phyloP scores from a whole-genome alignment of 2,113 vertebrate species.

The Gnathonemus echidnorhynchus region DNA sequence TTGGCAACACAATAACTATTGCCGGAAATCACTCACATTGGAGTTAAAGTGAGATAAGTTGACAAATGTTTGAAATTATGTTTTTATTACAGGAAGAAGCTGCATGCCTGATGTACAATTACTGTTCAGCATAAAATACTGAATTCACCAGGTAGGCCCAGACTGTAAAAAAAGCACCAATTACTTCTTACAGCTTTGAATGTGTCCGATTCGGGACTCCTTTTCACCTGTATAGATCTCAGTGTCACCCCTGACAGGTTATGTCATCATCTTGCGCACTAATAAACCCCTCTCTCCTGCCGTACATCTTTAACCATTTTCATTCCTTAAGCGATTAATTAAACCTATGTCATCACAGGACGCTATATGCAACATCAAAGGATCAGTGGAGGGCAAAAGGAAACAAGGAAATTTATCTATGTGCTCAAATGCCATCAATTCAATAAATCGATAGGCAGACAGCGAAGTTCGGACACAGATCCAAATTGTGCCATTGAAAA shows the following conservation, averaged over 20 bases:
- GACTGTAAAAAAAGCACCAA: background rate
- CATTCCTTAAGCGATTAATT: conserved; percentile 5
- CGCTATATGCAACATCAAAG: conserved; percentile 2
- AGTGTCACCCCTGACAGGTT: background rate
- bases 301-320: background rate
- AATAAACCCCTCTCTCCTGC: background rate
- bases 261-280: background rate
- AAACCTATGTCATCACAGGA: background rate
- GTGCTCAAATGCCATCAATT: conserved; percentile 14
- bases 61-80: background rate
- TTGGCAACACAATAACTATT: background rate
- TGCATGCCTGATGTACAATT: background rate
- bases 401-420: conserved; percentile 19
- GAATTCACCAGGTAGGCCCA: background rate
- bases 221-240: background rate
- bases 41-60: background rate
- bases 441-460: conserved; percentile 16
- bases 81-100: background rate
- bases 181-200: background rate
- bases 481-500: conserved; percentile 26
- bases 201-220: background rate
- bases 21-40: background rate
- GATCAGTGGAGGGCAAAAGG: background rate
- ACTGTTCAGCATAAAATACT: background rate
- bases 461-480: conserved; percentile 31